phyloP scores from a whole-genome alignment of 2,113 vertebrate genomes.

The Platichthys stellatus region DNA sequence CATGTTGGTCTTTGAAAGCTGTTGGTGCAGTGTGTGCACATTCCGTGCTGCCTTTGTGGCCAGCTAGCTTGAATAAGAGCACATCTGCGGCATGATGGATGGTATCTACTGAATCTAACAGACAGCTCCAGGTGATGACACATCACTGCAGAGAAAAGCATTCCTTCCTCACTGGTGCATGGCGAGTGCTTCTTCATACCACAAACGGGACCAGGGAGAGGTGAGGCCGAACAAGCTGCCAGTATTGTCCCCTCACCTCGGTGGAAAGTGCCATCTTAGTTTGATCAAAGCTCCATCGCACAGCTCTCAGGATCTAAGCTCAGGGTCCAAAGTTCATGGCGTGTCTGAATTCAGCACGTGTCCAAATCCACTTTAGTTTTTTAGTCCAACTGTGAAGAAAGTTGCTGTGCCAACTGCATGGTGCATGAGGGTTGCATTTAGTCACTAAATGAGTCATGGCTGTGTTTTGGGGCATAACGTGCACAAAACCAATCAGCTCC shows the following conservation, averaged over 20 bases:
- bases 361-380: neutral
- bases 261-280: neutral
- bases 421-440: neutral
- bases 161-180: slow-evolving; percentile 47
- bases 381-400: neutral
- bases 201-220: neutral
- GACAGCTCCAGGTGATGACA: slow-evolving; percentile 53
- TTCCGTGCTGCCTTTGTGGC: slow-evolving; percentile 62
- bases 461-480: neutral
- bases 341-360: neutral
- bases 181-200: slow-evolving; percentile 2
- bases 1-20: neutral
- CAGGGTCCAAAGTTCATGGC: neutral
- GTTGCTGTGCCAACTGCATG: neutral
- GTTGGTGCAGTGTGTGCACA: slow-evolving; percentile 25
- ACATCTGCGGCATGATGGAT: slow-evolving; percentile 53
- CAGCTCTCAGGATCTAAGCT: neutral
- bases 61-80: slow-evolving; percentile 30
- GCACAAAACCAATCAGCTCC: neutral
- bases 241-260: neutral
- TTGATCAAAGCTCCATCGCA: neutral
- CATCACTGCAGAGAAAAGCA: slow-evolving; percentile 28
- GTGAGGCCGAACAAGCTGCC: slow-evolving; percentile 3
- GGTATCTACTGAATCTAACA: slow-evolving; percentile 51
- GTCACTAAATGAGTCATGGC: neutral